Conservation (phyloP, 2,113 vertebrate species). For the Lepisosteus oculatus region DNA sequence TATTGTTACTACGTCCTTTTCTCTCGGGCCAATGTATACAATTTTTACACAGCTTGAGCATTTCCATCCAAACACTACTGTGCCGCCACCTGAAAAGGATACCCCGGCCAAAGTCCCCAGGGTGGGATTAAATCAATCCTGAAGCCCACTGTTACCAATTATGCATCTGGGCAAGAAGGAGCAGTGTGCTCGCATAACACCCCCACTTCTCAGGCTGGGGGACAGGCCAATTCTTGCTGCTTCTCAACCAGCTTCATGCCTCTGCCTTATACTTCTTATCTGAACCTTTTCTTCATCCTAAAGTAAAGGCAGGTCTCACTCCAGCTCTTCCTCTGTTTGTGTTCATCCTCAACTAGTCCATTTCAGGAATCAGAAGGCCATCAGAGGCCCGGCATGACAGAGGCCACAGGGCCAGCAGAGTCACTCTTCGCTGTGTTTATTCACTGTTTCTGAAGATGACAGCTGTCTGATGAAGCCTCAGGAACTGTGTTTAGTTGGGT, state of each 20-base stretch:
- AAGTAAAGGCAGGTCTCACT: neutral
- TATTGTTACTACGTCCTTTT: neutral
- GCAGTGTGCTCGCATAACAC: neutral
- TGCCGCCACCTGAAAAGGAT: neutral
- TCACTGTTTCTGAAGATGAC: too few relatives aligned
- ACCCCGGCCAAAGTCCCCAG: neutral
- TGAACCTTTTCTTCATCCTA: neutral
- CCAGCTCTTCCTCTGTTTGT: neutral
- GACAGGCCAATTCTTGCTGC: neutral
- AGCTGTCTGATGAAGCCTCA: slow-evolving; percentile 63
- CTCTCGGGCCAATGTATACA: neutral
- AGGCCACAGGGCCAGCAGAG: too few relatives aligned
- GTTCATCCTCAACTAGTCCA: too few relatives aligned
- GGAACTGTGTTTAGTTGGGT: slow-evolving; percentile 71
- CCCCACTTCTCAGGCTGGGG: neutral
- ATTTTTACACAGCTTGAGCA: neutral
- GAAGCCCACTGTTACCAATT: slow-evolving; percentile 4
- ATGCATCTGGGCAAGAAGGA: neutral
- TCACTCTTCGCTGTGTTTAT: too few relatives aligned
- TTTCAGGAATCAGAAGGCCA: too few relatives aligned
- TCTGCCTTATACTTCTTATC: neutral
- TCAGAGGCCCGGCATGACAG: too few relatives aligned
- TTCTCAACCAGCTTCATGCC: neutral
- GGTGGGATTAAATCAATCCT: slow-evolving; percentile 8
- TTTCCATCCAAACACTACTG: neutral